Base-by-base conservation (phyloP, 2,888 invertebrate species). In the Mesochorus sp. region DNA sequence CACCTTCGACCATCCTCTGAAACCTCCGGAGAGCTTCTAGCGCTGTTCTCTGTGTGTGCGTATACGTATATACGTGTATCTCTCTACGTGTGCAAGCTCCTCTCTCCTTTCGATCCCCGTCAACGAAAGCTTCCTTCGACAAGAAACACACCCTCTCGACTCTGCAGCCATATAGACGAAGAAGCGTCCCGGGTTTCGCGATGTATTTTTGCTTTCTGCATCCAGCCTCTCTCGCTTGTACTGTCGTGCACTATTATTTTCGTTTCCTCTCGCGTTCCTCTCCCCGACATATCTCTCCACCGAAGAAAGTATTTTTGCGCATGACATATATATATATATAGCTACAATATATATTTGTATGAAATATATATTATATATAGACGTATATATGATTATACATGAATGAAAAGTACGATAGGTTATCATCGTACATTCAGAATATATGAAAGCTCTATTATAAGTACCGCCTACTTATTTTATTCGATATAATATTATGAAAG, bases 1-100 rank as follows among this genome's bases (percentile, higher is more conserved):
- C 66, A 78, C 74, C 78, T 74, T 78, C 59, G 26, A 44, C 59
- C 53, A 19, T 31, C 49, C 62, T 39, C 57, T 55, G 64, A 51
- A 39, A 10, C 39, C 57, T 51, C 42, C 61, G 28, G n/a, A 53
- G 71, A 61, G 61, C 61, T 71, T 71, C 31, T 17, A 61, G 51
- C 39, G 24, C 31, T 26, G 19, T 39, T 70, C 57, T 68, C 19
- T 57, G 21, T 44, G 26, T 5, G 0, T 10, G 31, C 26, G 55
- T 17, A 37, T 53, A 19, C 44, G 24, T 39, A 47, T 47, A 57
- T 42, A 31, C 42, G 57, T 59, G 64, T 14, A 57, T 70, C 62
- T 51, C 61, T 67, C n/a, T 14, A 26, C 28, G 39, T 26, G 14
- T 34, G 26, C 28, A 14, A 21, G 8, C 59, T 39, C 39, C 17